Evolutionary conservation across 1,140 invertebrate genomes (phyloP), one percentile per base, ranked within the genome.

Genomic region (Brachionus angularis): DNA sequence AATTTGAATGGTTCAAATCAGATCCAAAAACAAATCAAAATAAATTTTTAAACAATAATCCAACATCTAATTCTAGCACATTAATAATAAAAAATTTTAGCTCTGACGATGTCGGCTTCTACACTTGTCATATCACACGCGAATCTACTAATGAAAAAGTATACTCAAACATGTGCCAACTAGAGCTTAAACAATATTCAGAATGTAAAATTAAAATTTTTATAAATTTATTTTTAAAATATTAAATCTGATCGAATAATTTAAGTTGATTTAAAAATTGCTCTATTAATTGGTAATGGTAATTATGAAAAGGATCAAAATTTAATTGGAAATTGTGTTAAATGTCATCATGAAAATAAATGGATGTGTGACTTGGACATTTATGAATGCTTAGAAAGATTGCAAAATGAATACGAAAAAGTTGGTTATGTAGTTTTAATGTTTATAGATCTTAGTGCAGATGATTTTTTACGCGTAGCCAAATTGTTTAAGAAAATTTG

Each of bases 181-280:
- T 67, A 31, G 29, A 46, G 5, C 31, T 67, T 18, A 67, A 67
- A n/a, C 39, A 46, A 31, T 47, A 46, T 4, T 58, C 53, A 12
- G 62, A 67, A 31, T 67, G 39, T 42, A 42, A 42, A 16, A 10
- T 16, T 10, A 16, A 42, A 16, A 10, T 42, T 10, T 42, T 10
- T 16, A 42, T 10, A 42, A 10, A 10, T 42, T 16, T 10, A 10
- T 42, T 42, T 42, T 42, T 42, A 16, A 16, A n/a, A n/a, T n/a
- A 10, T 42, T 16, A 42, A 10, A 42, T 42, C 16, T 42, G 10
- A 16, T 10, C 39, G 10, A 10, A 10, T 42, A 42, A 42, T 42
- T 42, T n/a, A n/a, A 42, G 39, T 47, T 50, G 62, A 67, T 67
- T 47, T 67, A 16, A 67, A 67, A 67, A 67, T 67, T 33, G 62